Conservation (phyloP, 2,888 invertebrate species). For the Caenorhabditis becei region DNA sequence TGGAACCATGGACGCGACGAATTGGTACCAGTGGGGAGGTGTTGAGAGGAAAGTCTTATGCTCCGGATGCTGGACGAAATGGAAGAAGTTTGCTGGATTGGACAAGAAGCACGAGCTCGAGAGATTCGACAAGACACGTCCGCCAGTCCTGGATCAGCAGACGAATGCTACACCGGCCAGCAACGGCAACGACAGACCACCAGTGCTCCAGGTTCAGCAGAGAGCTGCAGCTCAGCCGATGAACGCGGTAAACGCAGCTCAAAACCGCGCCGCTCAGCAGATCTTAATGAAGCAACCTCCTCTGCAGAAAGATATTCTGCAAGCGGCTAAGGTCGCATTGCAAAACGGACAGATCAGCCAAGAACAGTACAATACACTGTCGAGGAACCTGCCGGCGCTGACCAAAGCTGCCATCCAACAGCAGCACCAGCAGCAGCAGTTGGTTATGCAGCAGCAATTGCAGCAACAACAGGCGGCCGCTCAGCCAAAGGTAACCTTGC, state of each 20-base stretch:
- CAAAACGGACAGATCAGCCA: slow-evolving; percentile 33
- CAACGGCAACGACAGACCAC: slow-evolving; percentile 41
- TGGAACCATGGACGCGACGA: slow-evolving; percentile 85
- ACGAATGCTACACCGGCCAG: background rate
- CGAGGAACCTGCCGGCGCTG: slow-evolving; percentile 17
- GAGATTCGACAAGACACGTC: slow-evolving; percentile 53
- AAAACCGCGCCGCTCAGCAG: background rate
- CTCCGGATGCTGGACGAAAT: slow-evolving; percentile 95
- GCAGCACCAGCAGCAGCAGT: background rate
- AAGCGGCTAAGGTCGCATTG: slow-evolving; percentile 39
- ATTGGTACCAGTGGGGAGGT: slow-evolving; percentile 98
- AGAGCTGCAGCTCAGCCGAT: background rate
- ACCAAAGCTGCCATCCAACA: background rate
- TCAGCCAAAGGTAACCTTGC: background rate
- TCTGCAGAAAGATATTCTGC: slow-evolving; percentile 5
- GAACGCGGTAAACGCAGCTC: background rate
- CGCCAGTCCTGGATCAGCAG: slow-evolving; percentile 42
- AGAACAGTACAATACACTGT: slow-evolving; percentile 34
- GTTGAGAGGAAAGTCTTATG: slow-evolving; percentile 95
- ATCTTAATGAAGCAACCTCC: background rate
- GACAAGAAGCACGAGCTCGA: slow-evolving; percentile 84
- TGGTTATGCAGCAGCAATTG: slow-evolving; percentile 7
- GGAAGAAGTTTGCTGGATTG: slow-evolving; percentile 98
- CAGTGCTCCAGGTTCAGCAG: slow-evolving; percentile 21
- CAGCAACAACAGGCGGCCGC: background rate